Evolutionary conservation across 1,140 invertebrate genomes (phyloP).

Genomic region (Drosophila auraria): DNA sequence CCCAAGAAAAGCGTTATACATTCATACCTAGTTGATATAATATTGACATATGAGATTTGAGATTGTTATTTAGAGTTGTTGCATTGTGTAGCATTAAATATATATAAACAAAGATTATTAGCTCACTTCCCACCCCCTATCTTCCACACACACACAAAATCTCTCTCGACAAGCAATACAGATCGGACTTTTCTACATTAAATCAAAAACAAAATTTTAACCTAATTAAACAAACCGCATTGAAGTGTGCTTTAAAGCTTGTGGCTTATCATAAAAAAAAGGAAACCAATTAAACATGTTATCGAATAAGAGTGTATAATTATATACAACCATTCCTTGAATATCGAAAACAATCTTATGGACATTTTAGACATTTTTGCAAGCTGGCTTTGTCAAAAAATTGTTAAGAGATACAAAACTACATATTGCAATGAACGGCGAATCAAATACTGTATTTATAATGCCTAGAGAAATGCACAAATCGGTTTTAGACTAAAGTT

Average conservation of each 20-base stretch:
- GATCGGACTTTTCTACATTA: slow-evolving; percentile 46
- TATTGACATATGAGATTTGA: slow-evolving; percentile 55
- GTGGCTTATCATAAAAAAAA: slow-evolving; percentile 66
- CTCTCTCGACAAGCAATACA: slow-evolving; percentile 44
- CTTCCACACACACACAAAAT: slow-evolving; percentile 27
- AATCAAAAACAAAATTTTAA: slow-evolving; percentile 23
- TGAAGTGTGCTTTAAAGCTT: slow-evolving; percentile 80
- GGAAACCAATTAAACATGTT: slow-evolving; percentile 59
- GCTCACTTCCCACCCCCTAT: slow-evolving; percentile 36
- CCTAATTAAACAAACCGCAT: slow-evolving; percentile 47
- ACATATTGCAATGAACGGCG: slow-evolving; percentile 22
- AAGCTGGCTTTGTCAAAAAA: slow-evolving; percentile 71
- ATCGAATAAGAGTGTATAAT: slow-evolving; percentile 46
- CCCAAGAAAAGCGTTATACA: slow-evolving; percentile 49
- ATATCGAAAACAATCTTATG: slow-evolving; percentile 36
- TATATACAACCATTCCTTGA: slow-evolving; percentile 58
- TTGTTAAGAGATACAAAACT: slow-evolving; percentile 30
- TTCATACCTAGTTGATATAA: slow-evolving; percentile 49
- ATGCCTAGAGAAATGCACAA: slow-evolving; percentile 72
- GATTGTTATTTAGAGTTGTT: slow-evolving; percentile 82
- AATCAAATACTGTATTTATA: slow-evolving; percentile 55
- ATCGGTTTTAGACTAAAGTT: slow-evolving; percentile 77
- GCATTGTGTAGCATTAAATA: slow-evolving; percentile 72
- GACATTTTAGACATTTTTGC: slow-evolving; percentile 67
- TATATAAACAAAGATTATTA: slow-evolving; percentile 67